phyloP scores from a whole-genome alignment of 2,888 invertebrate species.

The Thyatira batis region DNA sequence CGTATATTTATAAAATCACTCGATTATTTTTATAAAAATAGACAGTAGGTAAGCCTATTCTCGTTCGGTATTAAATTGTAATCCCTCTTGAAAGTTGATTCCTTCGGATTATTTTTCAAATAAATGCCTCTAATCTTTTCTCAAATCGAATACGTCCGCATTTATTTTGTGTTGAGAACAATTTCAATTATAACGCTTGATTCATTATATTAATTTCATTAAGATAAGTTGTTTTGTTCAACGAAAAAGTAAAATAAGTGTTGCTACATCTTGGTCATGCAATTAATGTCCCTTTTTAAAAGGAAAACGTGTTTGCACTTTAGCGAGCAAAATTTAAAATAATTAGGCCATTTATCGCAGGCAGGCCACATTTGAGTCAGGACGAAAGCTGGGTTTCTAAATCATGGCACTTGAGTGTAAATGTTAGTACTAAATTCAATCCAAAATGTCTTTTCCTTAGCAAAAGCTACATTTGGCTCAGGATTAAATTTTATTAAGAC shows the following conservation, averaged over 20 bases:
- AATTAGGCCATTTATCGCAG: not conserved
- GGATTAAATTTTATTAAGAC: no score
- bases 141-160: not conserved
- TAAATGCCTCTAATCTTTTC: not conserved
- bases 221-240: not conserved
- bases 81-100: not conserved
- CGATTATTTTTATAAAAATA: not conserved
- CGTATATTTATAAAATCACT: not conserved
- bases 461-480: no score
- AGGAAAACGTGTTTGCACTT: not conserved
- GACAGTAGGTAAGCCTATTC: no score
- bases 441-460: not conserved
- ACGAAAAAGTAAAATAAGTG: not conserved
- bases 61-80: not conserved
- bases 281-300: not conserved
- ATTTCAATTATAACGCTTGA: no score
- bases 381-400: not conserved
- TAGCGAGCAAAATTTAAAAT: constrained; percentile 4
- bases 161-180: no score
- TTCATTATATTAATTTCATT: no score
- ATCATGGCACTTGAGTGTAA: not conserved
- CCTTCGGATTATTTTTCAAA: not conserved
- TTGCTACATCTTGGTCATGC: not conserved
- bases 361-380: not conserved
- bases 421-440: not conserved